Percentiles rank a stretch among this genome's conserved stretches.
These are phyloP conservation scores for Heliothis subflexa DNA, from an alignment of 1,140 invertebrate genomes.

Conservation along the genomic window DNA sequence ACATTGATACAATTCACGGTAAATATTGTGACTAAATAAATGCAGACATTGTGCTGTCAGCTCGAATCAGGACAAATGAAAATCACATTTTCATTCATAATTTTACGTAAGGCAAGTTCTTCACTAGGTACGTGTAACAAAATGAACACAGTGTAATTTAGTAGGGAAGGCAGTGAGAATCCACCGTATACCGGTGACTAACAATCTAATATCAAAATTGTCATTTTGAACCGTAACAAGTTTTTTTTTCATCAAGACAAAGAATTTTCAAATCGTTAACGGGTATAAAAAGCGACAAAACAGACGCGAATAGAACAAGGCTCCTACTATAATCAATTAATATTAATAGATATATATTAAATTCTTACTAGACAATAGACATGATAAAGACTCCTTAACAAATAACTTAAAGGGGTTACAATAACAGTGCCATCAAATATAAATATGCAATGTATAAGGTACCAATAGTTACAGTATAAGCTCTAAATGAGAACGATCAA, in stretches of 20 bases:
- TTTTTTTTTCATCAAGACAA: constrained; percentile 55
- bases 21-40: constrained; percentile 52
- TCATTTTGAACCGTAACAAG: constrained; percentile 72
- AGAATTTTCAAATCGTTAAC: constrained; percentile 70
- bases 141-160: constrained; percentile 74
- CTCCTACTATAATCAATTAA: constrained; percentile 77
- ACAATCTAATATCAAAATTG: constrained; percentile 69
- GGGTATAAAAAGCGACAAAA: constrained; percentile 78
- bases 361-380: constrained; percentile 85
- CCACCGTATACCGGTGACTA: constrained; percentile 66
- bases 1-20: constrained; percentile 24
- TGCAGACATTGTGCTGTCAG: constrained; percentile 62
- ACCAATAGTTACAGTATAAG: constrained; percentile 75
- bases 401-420: constrained; percentile 81
- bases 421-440: constrained; percentile 83
- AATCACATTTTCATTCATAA: constrained; percentile 54
- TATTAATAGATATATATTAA: constrained; percentile 79
- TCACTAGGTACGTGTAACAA: constrained; percentile 51
- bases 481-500: constrained; percentile 73
- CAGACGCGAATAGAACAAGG: constrained; percentile 79
- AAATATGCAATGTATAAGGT: constrained; percentile 77
- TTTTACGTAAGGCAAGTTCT: constrained; percentile 68
- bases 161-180: constrained; percentile 75
- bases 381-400: constrained; percentile 85
- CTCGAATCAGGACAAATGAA: constrained; percentile 45